Evolutionary conservation across 2,797 vertebrate genomes (phyloP), one percentile per base, ranked within the genome.

Genomic region (Myoxocephalus aenaeus): DNA sequence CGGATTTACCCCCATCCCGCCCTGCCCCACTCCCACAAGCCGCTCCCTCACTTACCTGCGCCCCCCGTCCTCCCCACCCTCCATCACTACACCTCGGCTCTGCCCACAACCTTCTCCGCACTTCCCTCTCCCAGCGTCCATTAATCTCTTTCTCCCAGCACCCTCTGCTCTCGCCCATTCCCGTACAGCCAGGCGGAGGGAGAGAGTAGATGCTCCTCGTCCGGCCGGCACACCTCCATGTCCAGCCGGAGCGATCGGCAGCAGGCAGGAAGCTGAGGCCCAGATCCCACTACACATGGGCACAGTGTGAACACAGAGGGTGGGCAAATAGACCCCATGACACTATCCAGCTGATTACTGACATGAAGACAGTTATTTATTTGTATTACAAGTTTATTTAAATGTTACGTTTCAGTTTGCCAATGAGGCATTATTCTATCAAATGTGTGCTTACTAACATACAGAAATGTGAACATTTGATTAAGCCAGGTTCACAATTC

Each of bases 111-210:
- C 40, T 70, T 65, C 73, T 70, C 77, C 17, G 36, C 70, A 54
- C 71, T 82, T 81, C 29, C 70, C 69, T 57, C 65, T 11, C 66
- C 67, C 72, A 50, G 73, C 77, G 75, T 69, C 77, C 79, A 81
- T 85, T 73, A 69, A 75, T 86, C 79, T 81, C 65, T 20, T 59
- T 65, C 65, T 7, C 42, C 15, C 56, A 4, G 40, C 25, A 17
- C 46, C 40, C 57, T 75, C 75, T 44, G 59, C 67, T 80, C 50
- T 63, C 38, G 10, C 72, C 48, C 51, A 22, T 77, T 73, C 59
- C 69, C 42, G 78, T 73, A 63, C 70, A 79, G 68, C 77, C 64
- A 27, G 38, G 68, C 65, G 36, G 22, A 82, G 71, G 79, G 76
- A 82, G 82, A 42, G 40, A 42, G 29, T 50, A 65, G 69, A 36